phyloP scores from a whole-genome alignment of 2,113 vertebrate genomes.

The Capreolus pygargus region DNA sequence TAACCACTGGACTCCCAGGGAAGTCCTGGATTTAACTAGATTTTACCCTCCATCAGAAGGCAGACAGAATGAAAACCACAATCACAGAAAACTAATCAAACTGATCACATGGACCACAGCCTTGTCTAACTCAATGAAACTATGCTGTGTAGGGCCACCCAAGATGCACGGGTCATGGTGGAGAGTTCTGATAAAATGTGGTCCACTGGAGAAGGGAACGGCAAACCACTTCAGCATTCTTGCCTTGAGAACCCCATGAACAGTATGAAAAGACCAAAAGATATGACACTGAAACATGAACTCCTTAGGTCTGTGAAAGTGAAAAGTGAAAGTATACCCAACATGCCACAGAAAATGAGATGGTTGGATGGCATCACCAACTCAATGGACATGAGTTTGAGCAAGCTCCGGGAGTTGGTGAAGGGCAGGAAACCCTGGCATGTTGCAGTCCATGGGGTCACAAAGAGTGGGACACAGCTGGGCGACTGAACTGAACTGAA shows the following conservation, averaged over 20 bases:
- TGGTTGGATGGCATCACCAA: neutral
- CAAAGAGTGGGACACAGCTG: neutral
- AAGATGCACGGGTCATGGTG: neutral
- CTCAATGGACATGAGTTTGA: neutral
- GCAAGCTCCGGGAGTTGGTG: neutral
- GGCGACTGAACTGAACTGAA: neutral
- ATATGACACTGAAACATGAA: neutral
- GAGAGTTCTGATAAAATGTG: neutral
- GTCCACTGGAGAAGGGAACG: neutral
- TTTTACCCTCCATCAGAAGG: too few relatives aligned
- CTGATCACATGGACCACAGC: neutral
- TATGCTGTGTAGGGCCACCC: neutral
- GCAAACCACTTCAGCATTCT: neutral
- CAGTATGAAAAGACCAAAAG: neutral
- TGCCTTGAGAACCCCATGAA: neutral
- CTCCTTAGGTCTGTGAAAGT: neutral
- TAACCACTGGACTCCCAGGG: too few relatives aligned
- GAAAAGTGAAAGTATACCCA: neutral
- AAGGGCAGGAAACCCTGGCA: neutral
- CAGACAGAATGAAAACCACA: neutral
- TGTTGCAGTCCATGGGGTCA: neutral
- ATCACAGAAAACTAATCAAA: neutral
- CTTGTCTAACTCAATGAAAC: neutral
- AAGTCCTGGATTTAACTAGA: too few relatives aligned
- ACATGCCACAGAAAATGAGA: neutral